Conservation (phyloP, 2,113 vertebrate genomes). For the Laticauda colubrina region DNA sequence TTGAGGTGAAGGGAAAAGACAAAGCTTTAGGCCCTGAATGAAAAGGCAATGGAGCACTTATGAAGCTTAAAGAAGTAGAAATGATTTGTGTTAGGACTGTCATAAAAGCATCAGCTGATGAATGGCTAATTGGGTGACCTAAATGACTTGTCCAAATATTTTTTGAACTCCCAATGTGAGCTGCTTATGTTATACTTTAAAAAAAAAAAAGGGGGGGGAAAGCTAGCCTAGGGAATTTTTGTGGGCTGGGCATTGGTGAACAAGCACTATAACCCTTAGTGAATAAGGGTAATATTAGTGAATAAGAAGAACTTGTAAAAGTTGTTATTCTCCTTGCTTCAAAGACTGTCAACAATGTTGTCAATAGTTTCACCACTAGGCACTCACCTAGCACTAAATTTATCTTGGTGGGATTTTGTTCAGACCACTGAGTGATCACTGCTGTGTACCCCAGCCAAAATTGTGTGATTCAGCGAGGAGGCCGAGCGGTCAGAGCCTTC, state of each 20-base stretch:
- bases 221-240: constrained; percentile 34
- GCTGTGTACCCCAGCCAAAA: constrained; percentile 83
- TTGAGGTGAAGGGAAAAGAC: constrained; percentile 50
- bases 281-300: constrained; percentile 72
- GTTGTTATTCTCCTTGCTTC: constrained; percentile 46
- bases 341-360: neutral
- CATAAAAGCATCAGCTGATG: constrained; percentile 46
- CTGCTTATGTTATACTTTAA: constrained; percentile 41
- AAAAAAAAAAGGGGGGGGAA: constrained; percentile 1
- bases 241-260: rapidly evolving
- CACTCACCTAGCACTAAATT: rapidly evolving
- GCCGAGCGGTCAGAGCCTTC: constrained; percentile 94
- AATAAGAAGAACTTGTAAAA: constrained; percentile 59
- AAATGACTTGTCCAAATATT: constrained; percentile 40
- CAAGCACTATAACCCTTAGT: constrained; percentile 71
- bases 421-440: constrained; percentile 95
- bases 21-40: constrained; percentile 68
- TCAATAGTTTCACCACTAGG: neutral
- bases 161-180: constrained; percentile 1
- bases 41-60: constrained; percentile 72
- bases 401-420: constrained; percentile 21
- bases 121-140: constrained; percentile 54
- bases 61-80: constrained; percentile 67
- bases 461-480: constrained; percentile 94
- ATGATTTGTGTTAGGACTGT: constrained; percentile 67